Base-by-base conservation (phyloP, 2,888 invertebrate genomes). In the Molorchus minor region DNA sequence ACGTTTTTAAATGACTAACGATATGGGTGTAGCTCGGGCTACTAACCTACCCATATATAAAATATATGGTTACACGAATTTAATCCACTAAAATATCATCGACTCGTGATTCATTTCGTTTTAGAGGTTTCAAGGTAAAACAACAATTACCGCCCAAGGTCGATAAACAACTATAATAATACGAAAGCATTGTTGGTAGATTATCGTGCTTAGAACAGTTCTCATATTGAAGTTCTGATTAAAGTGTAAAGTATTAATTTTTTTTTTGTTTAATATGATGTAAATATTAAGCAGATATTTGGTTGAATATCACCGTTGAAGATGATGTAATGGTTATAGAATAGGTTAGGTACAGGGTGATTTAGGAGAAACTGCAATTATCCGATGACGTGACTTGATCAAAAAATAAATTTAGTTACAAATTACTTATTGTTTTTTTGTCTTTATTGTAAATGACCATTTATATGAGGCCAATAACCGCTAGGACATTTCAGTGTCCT, bases 131-230 rank as follows among this genome's bases (percentile, higher is more conserved):
- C 38, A 49, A 49, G 36, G 36, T 36, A 30, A 57, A 43, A 36
- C 29, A 51, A 56, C 49, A 43, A 57, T 52, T 43, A 44, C 51
- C 25, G 44, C 17, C 13, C 51, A 57, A 57, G 57, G 57, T 33
- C 47, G 16, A 44, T 52, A 57, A 57, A 57, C 38, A 57, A 52
- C 51, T 51, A n/a, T n/a, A 43, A 43, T 38, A 7, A 45, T 29
- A n/a, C 35, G 36, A 30, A 21, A 15, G 5, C 12, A 35, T 25
- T 33, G 25, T 15, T 20, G 53, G 44, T 53, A 25, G 17, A 19
- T 47, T 35, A 47, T 36, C 35, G 4, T 47, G 33, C 19, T 35
- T 36, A 35, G 33, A 12, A 17, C 25, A 43, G 21, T 21, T 25
- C 43, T 13, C 43, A 43, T 35, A 35, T 13, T 20, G 17, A 47